Evolutionary conservation across 2,797 vertebrate species (phyloP).

Genomic region (Nannoperca australis): DNA sequence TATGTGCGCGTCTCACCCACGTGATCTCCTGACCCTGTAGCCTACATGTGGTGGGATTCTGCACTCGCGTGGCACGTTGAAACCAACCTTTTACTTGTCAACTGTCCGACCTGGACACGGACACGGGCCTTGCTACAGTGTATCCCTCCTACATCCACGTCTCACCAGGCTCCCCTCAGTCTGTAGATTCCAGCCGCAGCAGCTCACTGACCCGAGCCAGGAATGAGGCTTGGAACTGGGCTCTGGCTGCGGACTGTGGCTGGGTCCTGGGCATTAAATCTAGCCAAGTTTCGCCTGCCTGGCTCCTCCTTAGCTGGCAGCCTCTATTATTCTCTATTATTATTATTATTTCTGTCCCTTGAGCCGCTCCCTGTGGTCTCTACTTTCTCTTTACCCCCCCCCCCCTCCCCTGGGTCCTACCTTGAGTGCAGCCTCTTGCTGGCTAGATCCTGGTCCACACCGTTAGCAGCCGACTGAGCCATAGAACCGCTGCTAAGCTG

Average conservation of each 20-base stretch:
- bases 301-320: constrained; percentile 66
- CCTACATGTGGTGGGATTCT: neutral
- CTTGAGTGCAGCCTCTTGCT: constrained; percentile 88
- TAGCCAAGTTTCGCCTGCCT: constrained; percentile 48
- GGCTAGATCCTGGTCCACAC: constrained; percentile 82
- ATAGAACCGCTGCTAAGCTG: constrained; percentile 67
- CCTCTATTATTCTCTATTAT: neutral
- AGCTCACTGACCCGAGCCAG: constrained; percentile 67
- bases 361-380: constrained; percentile 51
- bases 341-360: neutral
- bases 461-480: constrained; percentile 84
- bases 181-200: constrained; percentile 72
- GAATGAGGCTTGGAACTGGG: constrained; percentile 66
- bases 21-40: neutral
- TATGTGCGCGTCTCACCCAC: neutral
- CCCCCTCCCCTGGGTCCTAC: constrained; percentile 69
- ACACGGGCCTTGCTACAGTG: constrained; percentile 6
- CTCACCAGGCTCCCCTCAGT: constrained; percentile 74
- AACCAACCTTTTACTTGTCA: constrained; percentile 3
- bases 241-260: constrained; percentile 49
- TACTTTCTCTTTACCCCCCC: constrained; percentile 11
- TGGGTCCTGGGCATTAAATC: constrained; percentile 53
- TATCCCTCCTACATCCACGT: constrained; percentile 35
- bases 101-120: constrained; percentile 23
- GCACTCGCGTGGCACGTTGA: constrained; percentile 18